Evolutionary conservation across 2,888 invertebrate genomes (phyloP).

Genomic region (Eudemis profundana): DNA sequence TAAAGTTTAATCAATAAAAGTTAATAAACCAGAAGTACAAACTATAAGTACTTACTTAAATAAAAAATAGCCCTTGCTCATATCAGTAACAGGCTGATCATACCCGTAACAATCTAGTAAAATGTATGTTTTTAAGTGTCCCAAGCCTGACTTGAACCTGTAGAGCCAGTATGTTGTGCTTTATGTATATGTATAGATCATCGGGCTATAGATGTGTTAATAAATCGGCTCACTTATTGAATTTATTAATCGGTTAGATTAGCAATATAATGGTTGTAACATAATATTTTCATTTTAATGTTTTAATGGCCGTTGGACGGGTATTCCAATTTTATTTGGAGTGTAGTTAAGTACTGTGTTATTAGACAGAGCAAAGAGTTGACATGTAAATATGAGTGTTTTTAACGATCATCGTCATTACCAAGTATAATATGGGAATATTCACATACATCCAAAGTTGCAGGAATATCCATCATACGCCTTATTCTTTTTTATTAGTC

Average conservation of each 20-base stretch:
- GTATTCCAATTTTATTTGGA: conserved; percentile 2
- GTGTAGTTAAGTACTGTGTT: conserved; percentile 8
- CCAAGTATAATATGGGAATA: conserved; percentile 2
- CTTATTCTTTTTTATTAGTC: conserved; percentile 48
- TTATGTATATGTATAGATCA: no score
- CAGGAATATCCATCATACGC: conserved; percentile 54
- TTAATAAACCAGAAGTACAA: no score
- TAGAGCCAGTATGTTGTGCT: no score
- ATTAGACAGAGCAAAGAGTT: conserved; percentile 42
- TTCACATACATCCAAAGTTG: conserved; percentile 40
- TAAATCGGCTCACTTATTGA: neutral
- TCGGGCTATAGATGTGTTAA: no score
- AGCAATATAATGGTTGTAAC: neutral
- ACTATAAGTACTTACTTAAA: no score
- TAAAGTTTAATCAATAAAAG: no score
- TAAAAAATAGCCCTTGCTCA: no score
- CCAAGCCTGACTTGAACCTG: no score
- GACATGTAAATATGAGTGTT: conserved; percentile 58
- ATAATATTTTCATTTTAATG: neutral
- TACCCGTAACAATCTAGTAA: no score
- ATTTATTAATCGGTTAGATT: neutral
- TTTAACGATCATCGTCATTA: conserved; percentile 19
- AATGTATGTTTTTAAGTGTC: no score
- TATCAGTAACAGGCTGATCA: no score
- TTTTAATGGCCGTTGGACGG: neutral